Conservation (phyloP, 2,797 vertebrate genomes). For the Otolemur crassicaudatus region DNA sequence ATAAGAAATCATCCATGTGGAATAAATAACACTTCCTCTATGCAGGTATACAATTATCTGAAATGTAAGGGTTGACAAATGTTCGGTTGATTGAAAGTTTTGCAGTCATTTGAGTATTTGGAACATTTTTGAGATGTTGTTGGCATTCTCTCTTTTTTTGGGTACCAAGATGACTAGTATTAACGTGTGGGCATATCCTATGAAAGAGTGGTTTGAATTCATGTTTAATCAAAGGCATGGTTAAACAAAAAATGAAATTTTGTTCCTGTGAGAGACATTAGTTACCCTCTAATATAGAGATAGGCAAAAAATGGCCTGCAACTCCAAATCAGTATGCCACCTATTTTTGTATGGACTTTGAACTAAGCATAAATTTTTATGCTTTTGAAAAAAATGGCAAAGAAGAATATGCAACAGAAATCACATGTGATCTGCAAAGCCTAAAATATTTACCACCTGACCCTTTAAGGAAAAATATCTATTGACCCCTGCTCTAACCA, state of each 20-base stretch:
- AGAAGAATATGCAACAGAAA: background rate
- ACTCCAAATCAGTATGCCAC: background rate
- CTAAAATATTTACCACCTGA: background rate
- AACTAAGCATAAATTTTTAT: constrained; percentile 6
- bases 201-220: constrained; percentile 53
- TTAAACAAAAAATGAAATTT: constrained; percentile 25
- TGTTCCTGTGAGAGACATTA: background rate
- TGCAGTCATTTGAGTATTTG: constrained; percentile 70
- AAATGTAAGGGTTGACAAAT: constrained; percentile 84
- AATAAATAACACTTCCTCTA: constrained; percentile 83
- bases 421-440: background rate
- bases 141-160: constrained; percentile 42
- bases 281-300: background rate
- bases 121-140: constrained; percentile 73
- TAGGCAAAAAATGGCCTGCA: background rate
- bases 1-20: constrained; percentile 82
- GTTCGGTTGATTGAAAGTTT: constrained; percentile 81
- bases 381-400: background rate
- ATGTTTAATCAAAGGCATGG: constrained; percentile 37
- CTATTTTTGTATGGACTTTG: background rate
- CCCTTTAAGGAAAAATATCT: background rate
- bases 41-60: constrained; percentile 85
- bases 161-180: background rate
- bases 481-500: background rate
- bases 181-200: background rate